Base-by-base conservation (phyloP, 2,113 vertebrate species). In the Lophius piscatorius region DNA sequence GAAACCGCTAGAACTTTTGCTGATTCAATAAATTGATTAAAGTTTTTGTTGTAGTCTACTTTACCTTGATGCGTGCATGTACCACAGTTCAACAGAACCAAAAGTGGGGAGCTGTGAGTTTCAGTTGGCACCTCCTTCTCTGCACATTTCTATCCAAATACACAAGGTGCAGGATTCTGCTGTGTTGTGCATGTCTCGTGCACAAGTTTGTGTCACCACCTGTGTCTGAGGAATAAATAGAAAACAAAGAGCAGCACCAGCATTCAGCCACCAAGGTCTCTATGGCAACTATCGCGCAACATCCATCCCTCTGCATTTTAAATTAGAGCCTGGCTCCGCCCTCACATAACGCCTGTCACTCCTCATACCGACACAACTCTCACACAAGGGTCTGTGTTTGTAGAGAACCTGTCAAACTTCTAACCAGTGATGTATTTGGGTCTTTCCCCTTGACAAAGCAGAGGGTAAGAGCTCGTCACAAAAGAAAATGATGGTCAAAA, bases 191-290 rank as follows among this genome's bases (percentile, higher is more conserved):
- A 16, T 55, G 58, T 52, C n/a, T n/a, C n/a, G n/a, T n/a, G n/a
- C n/a, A n/a, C n/a, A n/a, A n/a, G 63, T 64, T 3, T 0, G 16
- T 52, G 45, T 54, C 40, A 21, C 47, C 1, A 0, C 64, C 47
- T 79, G 38, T 45, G 33, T 48, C 42, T 44, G 56, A 42, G 29
- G n/a, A 47, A 39, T 67, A 63, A 80, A 77, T 24, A 63, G 58
- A 56, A 60, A 12, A 66, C 36, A 49, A 6, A 67, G 55, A 69
- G 42, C 50, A 54, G 45, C 64, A 59, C 60, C 38, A 16, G 33
- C 63, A 70, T 42, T 51, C 56, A 63, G 54, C 52, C 59, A 74
- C 76, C 82, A 70, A 81, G 63, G 80, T 88, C 67, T 78, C 83
- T 80, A 83, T 82, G 74, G 82, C 62, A 88, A 85, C 82, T 42